Conservation (phyloP, 92 coral and sea anemone genomes). For the Zoanthus sansibaricus region DNA sequence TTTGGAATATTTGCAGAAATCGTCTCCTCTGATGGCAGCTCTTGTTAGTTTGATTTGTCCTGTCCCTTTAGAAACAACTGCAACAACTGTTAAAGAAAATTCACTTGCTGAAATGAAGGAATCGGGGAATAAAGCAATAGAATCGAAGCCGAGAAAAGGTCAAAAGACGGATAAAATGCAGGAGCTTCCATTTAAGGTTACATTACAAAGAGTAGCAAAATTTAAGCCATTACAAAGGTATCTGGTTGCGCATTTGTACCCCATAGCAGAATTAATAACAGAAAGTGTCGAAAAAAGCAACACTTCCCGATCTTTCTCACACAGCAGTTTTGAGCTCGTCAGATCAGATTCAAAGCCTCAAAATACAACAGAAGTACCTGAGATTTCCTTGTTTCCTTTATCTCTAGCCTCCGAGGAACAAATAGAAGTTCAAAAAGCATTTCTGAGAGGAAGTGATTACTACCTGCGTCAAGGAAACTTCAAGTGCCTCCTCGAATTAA, state of each 20-base stretch:
- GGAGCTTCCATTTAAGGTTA: constrained; percentile 74
- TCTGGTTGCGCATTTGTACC: constrained; percentile 78
- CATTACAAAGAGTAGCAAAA: constrained; percentile 66
- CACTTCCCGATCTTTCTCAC: constrained; percentile 45
- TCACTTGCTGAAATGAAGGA: not conserved
- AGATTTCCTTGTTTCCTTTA: constrained; percentile 75
- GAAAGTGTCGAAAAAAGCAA: constrained; percentile 58
- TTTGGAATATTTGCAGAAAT: constrained; percentile 80
- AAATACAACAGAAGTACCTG: constrained; percentile 58
- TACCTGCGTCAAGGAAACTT: constrained; percentile 82
- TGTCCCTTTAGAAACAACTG: constrained; percentile 31
- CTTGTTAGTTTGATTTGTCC: constrained; percentile 85
- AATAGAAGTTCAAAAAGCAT: constrained; percentile 72
- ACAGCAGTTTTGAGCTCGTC: constrained; percentile 75
- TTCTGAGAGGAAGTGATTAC: constrained; percentile 76
- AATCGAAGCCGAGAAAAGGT: not conserved
- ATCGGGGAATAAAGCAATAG: not conserved
- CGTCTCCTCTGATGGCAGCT: constrained; percentile 85
- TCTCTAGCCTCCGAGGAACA: constrained; percentile 74
- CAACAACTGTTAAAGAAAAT: not conserved
- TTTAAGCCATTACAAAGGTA: constrained; percentile 90
- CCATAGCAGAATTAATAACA: constrained; percentile 81
- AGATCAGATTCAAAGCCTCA: constrained; percentile 65
- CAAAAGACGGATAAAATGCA: constrained; percentile 36
- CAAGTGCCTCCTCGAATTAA: constrained; percentile 80